Evolutionary conservation across 1,140 invertebrate species (phyloP).

Genomic region (Adoxophyes honmai): DNA sequence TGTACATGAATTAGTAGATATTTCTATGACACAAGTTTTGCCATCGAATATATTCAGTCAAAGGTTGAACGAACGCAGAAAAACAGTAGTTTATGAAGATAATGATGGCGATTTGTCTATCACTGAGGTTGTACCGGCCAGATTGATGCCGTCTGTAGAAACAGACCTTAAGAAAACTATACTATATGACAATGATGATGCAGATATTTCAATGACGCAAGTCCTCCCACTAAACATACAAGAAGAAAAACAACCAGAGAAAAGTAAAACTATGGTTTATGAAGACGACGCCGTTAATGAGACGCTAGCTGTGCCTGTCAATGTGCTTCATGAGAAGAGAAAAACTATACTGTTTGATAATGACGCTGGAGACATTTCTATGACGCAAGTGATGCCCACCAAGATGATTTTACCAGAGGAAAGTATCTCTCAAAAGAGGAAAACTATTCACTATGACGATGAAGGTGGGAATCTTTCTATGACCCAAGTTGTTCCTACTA

Average conservation of each 20-base stretch:
- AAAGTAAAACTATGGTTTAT: slow-evolving; percentile 17
- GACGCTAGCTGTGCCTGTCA: slow-evolving; percentile 16
- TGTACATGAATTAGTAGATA: neutral
- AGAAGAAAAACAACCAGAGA: neutral
- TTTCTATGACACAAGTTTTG: neutral
- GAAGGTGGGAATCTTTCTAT: slow-evolving; percentile 26
- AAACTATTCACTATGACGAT: slow-evolving; percentile 8
- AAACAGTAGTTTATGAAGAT: slow-evolving; percentile 20
- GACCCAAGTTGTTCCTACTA: slow-evolving; percentile 26
- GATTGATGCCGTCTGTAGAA: neutral
- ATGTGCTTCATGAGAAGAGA: neutral
- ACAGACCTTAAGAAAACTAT: no score
- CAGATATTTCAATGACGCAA: slow-evolving; percentile 15
- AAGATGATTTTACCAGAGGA: neutral
- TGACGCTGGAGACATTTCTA: slow-evolving; percentile 16
- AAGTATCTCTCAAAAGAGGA: slow-evolving; percentile 15
- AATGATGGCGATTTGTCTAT: slow-evolving; percentile 20
- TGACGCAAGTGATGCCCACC: slow-evolving; percentile 6
- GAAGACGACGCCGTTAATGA: slow-evolving; percentile 13
- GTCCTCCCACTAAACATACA: neutral
- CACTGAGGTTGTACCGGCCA: slow-evolving; percentile 10
- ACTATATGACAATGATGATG: no score
- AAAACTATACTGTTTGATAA: no score
- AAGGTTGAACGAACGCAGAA: neutral
- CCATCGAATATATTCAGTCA: neutral